A percentile compares a stretch with the other conserved stretches of the same genome.
Conservation (phyloP, 1,140 invertebrate species). For the Doryteuthis pealeii region DNA sequence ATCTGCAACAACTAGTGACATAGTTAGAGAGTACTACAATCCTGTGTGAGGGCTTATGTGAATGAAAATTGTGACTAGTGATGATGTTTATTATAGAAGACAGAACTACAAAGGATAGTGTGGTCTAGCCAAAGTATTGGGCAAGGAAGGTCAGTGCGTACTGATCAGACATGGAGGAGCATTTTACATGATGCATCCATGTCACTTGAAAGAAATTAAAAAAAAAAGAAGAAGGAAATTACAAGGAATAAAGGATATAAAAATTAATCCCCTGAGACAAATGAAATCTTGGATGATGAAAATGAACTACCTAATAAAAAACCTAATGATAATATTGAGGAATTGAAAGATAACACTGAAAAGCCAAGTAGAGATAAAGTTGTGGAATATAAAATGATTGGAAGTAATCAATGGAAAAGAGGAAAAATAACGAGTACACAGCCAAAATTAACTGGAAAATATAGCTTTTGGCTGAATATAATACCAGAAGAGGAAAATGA, state of each 20-base stretch:
- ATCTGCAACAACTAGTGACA: conserved; percentile 2
- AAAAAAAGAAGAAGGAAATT: no score
- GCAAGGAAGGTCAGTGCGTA: not conserved
- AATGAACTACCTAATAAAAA: not conserved
- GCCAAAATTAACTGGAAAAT: not conserved
- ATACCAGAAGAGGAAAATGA: not conserved
- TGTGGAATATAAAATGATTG: not conserved
- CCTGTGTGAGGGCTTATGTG: not conserved
- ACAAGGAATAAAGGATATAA: no score
- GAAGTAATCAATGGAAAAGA: not conserved
- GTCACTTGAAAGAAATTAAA: no score
- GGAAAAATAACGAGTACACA: not conserved
- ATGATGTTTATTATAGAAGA: not conserved
- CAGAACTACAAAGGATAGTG: not conserved
- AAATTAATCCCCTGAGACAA: no score
- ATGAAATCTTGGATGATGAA: no score
- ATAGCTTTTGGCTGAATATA: not conserved
- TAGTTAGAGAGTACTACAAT: not conserved
- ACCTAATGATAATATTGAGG: not conserved
- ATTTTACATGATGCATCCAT: no score
- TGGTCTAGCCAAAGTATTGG: not conserved
- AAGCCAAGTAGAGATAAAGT: not conserved
- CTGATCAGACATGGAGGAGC: not conserved
- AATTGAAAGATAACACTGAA: not conserved
- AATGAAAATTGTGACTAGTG: not conserved